These are phyloP conservation scores for Xiphorhynchus elegans DNA, from an alignment of 2,113 vertebrate species.

Conservation along the genomic window DNA sequence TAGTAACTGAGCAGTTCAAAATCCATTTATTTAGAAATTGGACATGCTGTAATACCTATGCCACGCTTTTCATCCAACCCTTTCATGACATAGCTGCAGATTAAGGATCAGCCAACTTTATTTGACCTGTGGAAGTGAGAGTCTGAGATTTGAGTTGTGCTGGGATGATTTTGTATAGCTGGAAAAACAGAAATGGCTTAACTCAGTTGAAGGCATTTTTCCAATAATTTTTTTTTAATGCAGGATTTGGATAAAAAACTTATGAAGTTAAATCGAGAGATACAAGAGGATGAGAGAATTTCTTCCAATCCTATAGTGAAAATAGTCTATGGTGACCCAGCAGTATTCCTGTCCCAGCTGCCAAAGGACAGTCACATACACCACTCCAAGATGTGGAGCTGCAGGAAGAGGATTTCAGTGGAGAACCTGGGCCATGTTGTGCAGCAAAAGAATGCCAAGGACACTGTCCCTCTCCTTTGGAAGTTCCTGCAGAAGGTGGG, in stretches of 20 bases:
- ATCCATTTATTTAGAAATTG: neutral
- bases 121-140: neutral
- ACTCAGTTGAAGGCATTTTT: neutral
- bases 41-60: neutral
- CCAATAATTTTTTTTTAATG: neutral
- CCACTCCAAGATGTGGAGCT: constrained; percentile 86
- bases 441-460: constrained; percentile 83
- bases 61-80: neutral
- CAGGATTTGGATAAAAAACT: constrained; percentile 84
- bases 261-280: constrained; percentile 71
- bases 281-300: constrained; percentile 83
- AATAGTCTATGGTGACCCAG: constrained; percentile 84
- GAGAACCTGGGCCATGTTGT: constrained; percentile 82
- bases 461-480: constrained; percentile 84
- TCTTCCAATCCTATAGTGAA: constrained; percentile 83
- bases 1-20: neutral
- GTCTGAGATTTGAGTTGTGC: neutral
- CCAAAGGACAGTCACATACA: constrained; percentile 78
- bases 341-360: constrained; percentile 76
- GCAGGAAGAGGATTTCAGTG: constrained; percentile 82
- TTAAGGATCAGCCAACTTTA: neutral
- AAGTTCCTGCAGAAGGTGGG: constrained; percentile 88
- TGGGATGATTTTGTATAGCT: neutral
- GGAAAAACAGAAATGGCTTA: neutral
- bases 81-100: neutral